phyloP scores from a whole-genome alignment of 2,797 vertebrate species.

The Acrossocheilus wenchowensis region DNA sequence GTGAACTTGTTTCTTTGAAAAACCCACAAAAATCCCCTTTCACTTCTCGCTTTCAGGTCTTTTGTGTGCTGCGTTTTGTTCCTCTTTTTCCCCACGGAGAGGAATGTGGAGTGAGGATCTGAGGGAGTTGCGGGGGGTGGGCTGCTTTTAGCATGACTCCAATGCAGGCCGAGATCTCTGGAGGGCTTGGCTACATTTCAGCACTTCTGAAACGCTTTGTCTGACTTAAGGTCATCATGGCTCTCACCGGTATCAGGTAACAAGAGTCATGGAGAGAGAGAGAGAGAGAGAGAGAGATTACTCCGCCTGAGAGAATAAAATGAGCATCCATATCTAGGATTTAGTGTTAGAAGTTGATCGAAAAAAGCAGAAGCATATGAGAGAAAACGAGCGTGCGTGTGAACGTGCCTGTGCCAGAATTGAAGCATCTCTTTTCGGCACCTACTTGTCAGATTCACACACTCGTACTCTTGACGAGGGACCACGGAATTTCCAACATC shows the following conservation, averaged over 20 bases:
- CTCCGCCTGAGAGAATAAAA: slow-evolving; percentile 43
- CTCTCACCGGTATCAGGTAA: slow-evolving; percentile 98
- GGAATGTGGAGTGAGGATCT: slow-evolving; percentile 55
- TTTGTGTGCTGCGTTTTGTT: slow-evolving; percentile 52
- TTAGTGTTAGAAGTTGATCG: slow-evolving; percentile 18
- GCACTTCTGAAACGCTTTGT: slow-evolving; percentile 92
- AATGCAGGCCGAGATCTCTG: slow-evolving; percentile 70
- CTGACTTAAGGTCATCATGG: slow-evolving; percentile 83
- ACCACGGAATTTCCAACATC: slow-evolving; percentile 82
- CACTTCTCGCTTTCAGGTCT: slow-evolving; percentile 49
- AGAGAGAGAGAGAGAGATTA: slow-evolving; percentile 34
- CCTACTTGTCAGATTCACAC: slow-evolving; percentile 76
- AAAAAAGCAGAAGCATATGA: slow-evolving; percentile 51
- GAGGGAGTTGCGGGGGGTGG: slow-evolving; percentile 38
- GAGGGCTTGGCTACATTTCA: slow-evolving; percentile 87
- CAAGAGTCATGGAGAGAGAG: slow-evolving; percentile 70
- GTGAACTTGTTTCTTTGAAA: slow-evolving; percentile 26
- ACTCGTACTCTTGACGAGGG: slow-evolving; percentile 73
- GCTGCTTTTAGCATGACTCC: slow-evolving; percentile 55
- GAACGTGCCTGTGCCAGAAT: slow-evolving; percentile 63
- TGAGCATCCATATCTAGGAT: slow-evolving; percentile 9
- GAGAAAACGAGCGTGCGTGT: slow-evolving; percentile 48
- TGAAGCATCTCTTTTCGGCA: slow-evolving; percentile 68
- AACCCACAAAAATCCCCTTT: slow-evolving; percentile 43
- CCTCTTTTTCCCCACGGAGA: slow-evolving; percentile 48